Conservation (phyloP, 2,113 vertebrate species). For the Ardeotis arabs region DNA sequence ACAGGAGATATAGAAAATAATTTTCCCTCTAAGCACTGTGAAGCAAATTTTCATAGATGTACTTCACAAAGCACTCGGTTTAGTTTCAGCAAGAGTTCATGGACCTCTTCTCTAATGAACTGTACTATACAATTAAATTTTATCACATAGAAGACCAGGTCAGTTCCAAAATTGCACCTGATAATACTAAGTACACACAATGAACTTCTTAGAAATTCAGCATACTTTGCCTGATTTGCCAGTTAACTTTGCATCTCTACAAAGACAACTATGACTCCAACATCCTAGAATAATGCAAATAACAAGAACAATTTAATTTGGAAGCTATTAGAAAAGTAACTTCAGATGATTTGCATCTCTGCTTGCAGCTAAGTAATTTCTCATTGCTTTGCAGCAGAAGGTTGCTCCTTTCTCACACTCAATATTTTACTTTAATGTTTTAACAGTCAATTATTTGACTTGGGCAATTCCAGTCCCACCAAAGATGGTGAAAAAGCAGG, state of each 20-base stretch:
- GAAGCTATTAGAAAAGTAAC: not conserved
- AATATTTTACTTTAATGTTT: not conserved
- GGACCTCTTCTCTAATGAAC: not conserved
- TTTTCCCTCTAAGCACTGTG: not conserved
- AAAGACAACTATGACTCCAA: fast-evolving
- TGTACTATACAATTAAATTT: not conserved
- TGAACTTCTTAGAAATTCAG: not conserved
- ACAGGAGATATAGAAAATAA: not conserved
- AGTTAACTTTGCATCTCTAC: not conserved
- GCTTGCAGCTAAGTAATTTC: not conserved
- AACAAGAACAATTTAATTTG: not conserved
- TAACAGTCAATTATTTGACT: not conserved
- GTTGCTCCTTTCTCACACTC: not conserved
- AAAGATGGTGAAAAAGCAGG: not conserved
- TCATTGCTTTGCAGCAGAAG: not conserved
- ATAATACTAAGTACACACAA: not conserved
- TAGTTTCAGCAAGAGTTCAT: not conserved
- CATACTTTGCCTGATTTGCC: not conserved
- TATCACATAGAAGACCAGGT: not conserved
- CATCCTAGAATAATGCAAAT: not conserved
- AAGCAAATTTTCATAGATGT: not conserved
- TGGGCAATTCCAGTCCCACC: not conserved
- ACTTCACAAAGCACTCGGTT: not conserved
- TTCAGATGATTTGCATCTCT: not conserved
- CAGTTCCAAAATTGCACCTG: not conserved